phyloP scores from a whole-genome alignment of 2,113 vertebrate species.

The Cygnus atratus region DNA sequence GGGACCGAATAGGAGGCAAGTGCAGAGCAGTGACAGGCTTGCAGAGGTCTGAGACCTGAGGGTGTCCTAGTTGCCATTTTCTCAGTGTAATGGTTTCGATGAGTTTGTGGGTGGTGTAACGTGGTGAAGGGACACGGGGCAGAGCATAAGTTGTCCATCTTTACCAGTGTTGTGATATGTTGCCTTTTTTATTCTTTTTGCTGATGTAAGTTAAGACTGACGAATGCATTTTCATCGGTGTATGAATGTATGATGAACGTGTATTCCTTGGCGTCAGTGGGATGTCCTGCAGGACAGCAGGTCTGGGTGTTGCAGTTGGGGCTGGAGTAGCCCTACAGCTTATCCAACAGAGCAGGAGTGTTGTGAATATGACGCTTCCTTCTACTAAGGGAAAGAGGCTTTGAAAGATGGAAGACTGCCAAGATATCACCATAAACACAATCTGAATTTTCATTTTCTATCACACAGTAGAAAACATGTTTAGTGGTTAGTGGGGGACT shows the following conservation, averaged over 20 bases:
- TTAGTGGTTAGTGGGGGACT: background rate
- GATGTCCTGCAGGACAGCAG: fast-evolving
- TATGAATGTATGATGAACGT: background rate
- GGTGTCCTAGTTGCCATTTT: background rate
- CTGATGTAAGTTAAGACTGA: background rate
- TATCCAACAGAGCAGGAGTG: background rate
- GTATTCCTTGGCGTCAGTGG: background rate
- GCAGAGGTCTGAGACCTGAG: background rate
- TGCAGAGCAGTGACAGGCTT: fast-evolving
- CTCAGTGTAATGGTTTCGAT: background rate
- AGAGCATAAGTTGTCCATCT: background rate
- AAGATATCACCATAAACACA: background rate
- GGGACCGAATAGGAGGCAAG: background rate
- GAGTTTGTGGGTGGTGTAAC: background rate
- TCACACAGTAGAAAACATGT: background rate
- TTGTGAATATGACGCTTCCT: background rate
- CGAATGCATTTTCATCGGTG: background rate
- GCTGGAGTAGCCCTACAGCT: background rate
- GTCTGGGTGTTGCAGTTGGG: fast-evolving
- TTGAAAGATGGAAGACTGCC: background rate
- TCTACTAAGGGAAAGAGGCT: background rate
- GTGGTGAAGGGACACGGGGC: background rate
- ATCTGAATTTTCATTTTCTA: background rate
- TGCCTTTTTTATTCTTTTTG: background rate
- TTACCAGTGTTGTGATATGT: background rate